A percentile compares a stretch with the other conserved stretches of the same genome.
phyloP scores from a whole-genome alignment of 2,113 vertebrate genomes.

The Toxotes chatareus region DNA sequence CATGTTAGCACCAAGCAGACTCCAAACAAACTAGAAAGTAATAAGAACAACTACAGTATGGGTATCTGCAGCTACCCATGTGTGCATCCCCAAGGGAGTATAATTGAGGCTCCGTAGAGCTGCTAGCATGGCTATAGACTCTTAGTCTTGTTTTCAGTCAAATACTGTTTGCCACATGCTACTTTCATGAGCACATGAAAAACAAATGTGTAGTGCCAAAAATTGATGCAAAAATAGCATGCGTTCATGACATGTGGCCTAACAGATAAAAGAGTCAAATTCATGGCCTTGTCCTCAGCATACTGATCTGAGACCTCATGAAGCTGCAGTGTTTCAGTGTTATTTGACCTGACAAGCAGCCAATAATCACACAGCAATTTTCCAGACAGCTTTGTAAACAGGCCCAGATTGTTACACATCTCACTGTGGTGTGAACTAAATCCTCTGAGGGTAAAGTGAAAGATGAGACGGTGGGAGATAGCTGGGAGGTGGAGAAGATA shows the following conservation, averaged over 20 bases:
- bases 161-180: background rate
- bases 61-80: too few relatives aligned
- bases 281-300: background rate
- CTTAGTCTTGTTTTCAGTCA: background rate
- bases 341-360: conserved; percentile 1
- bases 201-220: background rate
- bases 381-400: background rate
- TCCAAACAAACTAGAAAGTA: too few relatives aligned
- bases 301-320: conserved; percentile 11
- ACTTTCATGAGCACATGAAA: conserved; percentile 2
- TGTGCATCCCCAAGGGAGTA: too few relatives aligned
- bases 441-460: background rate
- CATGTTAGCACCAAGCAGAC: too few relatives aligned
- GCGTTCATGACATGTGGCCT: background rate
- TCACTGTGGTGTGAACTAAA: background rate
- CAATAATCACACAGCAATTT: background rate
- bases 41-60: too few relatives aligned
- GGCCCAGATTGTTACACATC: background rate
- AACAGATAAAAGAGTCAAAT: background rate
- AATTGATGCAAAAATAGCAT: background rate
- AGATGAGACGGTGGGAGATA: background rate
- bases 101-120: too few relatives aligned
- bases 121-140: too few relatives aligned
- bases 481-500: background rate
- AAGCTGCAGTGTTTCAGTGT: background rate